These are phyloP conservation scores for Psilopogon haemacephalus DNA, from an alignment of 2,113 vertebrate genomes.

Conservation along the genomic window DNA sequence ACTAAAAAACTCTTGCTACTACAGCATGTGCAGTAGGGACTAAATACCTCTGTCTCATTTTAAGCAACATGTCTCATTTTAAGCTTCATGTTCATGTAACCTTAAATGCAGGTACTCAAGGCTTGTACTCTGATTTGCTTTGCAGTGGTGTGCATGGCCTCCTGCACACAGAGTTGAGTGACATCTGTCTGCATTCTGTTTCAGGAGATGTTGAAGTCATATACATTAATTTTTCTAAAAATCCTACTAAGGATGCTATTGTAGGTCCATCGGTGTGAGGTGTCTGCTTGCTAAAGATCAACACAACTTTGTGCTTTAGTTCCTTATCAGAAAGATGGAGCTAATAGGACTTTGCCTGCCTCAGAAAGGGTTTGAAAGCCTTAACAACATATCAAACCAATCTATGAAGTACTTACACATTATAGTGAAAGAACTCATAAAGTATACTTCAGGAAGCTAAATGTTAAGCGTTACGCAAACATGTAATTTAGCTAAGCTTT, in stretches of 20 bases:
- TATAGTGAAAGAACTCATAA: neutral
- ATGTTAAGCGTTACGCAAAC: neutral
- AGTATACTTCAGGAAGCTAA: neutral
- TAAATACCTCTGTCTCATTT: neutral
- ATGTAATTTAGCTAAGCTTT: neutral
- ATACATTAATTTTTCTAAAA: neutral
- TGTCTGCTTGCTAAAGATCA: neutral
- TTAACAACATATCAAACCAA: neutral
- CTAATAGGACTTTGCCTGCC: neutral
- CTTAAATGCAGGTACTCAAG: neutral
- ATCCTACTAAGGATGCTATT: neutral
- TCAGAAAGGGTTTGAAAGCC: neutral
- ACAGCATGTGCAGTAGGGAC: neutral
- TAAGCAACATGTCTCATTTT: too few relatives aligned
- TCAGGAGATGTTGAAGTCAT: neutral
- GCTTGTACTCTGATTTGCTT: neutral
- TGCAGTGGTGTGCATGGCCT: neutral
- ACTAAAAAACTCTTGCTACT: fast-evolving
- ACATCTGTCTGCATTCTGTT: neutral
- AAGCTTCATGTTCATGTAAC: fast-evolving
- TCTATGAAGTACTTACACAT: neutral
- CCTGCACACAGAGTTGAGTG: neutral
- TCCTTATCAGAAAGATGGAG: neutral
- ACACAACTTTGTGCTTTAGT: neutral
- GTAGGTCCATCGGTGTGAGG: neutral